Evolutionary conservation across 2,113 vertebrate species (phyloP).

Genomic region (Ailurus styani): DNA sequence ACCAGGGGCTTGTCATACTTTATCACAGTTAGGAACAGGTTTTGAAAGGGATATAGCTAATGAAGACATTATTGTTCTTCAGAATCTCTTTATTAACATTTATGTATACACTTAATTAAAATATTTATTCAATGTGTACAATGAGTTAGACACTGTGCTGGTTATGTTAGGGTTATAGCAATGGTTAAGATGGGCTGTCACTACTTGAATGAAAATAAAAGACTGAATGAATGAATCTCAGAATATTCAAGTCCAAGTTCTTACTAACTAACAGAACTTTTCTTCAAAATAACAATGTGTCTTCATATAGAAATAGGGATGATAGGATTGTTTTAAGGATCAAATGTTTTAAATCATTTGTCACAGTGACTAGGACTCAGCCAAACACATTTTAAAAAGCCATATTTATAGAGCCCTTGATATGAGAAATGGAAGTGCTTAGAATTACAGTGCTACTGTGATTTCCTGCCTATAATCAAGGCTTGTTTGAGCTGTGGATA

Average conservation of each 20-base stretch:
- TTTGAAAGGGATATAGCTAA: neutral
- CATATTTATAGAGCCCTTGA: neutral
- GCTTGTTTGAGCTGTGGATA: neutral
- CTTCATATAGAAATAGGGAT: neutral
- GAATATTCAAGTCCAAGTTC: neutral
- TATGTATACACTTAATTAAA: neutral
- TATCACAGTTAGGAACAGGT: neutral
- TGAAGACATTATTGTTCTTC: neutral
- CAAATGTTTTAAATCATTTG: neutral
- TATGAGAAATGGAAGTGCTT: neutral
- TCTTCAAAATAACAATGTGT: neutral
- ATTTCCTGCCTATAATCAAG: conserved; percentile 19
- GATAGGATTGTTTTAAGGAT: neutral
- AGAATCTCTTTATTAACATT: neutral
- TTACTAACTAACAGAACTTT: neutral
- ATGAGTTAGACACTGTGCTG: neutral
- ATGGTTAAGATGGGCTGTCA: neutral
- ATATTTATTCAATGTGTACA: neutral
- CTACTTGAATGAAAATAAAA: neutral
- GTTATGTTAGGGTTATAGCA: neutral
- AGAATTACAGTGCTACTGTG: neutral
- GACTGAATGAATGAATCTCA: neutral
- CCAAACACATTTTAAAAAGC: neutral
- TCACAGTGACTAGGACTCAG: neutral
- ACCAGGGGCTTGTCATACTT: neutral